Evolutionary conservation across 2,888 invertebrate genomes (phyloP).

Genomic region (Steinernema scapterisci): DNA sequence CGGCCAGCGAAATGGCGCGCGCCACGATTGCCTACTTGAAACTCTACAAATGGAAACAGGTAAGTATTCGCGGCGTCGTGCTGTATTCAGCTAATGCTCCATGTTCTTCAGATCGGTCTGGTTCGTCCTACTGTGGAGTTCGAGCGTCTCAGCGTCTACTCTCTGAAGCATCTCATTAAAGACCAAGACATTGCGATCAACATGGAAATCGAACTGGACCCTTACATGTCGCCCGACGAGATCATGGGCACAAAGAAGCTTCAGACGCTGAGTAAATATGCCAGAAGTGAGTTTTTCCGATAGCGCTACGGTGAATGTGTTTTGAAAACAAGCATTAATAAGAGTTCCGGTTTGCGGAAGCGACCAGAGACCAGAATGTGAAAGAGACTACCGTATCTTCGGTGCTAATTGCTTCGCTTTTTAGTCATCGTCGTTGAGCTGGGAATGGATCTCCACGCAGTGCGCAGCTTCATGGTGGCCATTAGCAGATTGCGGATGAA

Average conservation of each 20-base stretch:
- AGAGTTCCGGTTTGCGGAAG: neutral
- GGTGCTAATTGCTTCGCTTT: slow-evolving; percentile 28
- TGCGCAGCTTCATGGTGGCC: slow-evolving; percentile 61
- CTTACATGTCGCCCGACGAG: slow-evolving; percentile 60
- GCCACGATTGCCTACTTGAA: slow-evolving; percentile 60
- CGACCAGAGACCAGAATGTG: neutral
- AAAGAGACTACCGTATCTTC: neutral
- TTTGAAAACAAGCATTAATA: neutral
- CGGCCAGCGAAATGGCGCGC: slow-evolving; percentile 66
- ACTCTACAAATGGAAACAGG: slow-evolving; percentile 64
- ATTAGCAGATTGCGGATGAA: slow-evolving; percentile 55
- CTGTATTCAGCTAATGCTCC: neutral
- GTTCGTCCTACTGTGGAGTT: slow-evolving; percentile 54
- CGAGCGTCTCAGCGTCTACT: slow-evolving; percentile 59
- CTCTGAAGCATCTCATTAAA: slow-evolving; percentile 57
- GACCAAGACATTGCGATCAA: slow-evolving; percentile 55
- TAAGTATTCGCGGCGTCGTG: neutral
- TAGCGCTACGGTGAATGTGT: neutral
- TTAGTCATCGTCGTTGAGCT: slow-evolving; percentile 64
- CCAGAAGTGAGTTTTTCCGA: slow-evolving; percentile 50
- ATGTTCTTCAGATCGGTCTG: slow-evolving; percentile 53
- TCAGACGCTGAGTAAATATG: slow-evolving; percentile 44
- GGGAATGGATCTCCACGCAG: slow-evolving; percentile 63
- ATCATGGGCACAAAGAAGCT: slow-evolving; percentile 61
- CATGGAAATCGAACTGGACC: slow-evolving; percentile 61